These are phyloP conservation scores for Drosophila kanapiae DNA, from an alignment of 1,140 invertebrate species.

Conservation along the genomic window DNA sequence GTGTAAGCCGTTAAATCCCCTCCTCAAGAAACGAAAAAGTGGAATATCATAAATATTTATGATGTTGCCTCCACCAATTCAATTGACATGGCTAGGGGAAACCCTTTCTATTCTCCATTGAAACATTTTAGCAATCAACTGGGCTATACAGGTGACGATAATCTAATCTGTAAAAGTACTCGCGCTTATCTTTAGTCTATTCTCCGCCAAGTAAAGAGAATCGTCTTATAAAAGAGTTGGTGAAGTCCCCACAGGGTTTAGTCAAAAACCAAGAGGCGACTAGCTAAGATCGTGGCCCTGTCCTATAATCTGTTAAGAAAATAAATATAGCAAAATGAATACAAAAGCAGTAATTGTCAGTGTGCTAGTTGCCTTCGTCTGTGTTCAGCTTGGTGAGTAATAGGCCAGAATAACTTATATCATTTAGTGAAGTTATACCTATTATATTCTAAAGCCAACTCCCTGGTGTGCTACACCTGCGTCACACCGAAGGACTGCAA, in stretches of 20 bases:
- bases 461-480: conserved; percentile 63
- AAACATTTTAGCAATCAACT: conserved; percentile 5
- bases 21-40: neutral
- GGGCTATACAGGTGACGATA: conserved; percentile 20
- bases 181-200: conserved; percentile 21
- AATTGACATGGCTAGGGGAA: conserved; percentile 19
- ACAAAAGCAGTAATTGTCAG: conserved; percentile 37
- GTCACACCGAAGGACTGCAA: conserved; percentile 51
- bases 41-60: neutral
- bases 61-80: neutral
- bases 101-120: conserved; percentile 12
- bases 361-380: conserved; percentile 46
- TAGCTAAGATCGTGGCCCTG: neutral
- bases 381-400: conserved; percentile 58
- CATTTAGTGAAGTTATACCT: neutral
- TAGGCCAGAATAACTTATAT: neutral
- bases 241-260: neutral
- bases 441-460: conserved; percentile 25
- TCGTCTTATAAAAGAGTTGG: conserved; percentile 24
- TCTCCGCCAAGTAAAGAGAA: neutral
- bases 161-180: conserved; percentile 22
- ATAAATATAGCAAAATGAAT: conserved; percentile 31
- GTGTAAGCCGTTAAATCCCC: neutral
- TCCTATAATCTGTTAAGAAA: neutral
- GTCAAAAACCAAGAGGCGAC: conserved; percentile 5